Evolutionary conservation across 2,797 vertebrate genomes (phyloP).

Genomic region (Acanthurus lineatus): DNA sequence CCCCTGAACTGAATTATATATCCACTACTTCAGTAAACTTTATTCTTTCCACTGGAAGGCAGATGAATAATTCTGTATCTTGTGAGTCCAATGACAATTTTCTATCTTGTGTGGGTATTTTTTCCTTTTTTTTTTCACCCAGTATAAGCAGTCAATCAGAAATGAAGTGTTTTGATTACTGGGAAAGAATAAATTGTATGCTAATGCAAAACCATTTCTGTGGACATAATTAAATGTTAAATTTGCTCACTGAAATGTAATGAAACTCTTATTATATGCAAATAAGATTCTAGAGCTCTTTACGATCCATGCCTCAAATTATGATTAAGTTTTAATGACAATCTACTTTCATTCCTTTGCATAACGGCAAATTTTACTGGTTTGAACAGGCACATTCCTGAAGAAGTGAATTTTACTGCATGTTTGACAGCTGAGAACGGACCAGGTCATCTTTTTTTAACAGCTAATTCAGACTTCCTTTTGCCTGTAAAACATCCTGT

Average conservation of each 20-base stretch:
- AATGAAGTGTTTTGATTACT: conserved; percentile 24
- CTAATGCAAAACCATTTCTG: conserved; percentile 22
- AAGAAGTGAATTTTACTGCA: conserved; percentile 24
- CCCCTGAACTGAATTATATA: background rate
- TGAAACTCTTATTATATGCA: conserved; percentile 37
- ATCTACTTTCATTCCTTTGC: conserved; percentile 1
- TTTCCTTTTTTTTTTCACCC: background rate
- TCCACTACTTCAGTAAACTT: conserved; percentile 1
- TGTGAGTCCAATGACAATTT: conserved; percentile 6
- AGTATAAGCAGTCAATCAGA: background rate
- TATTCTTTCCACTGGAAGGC: background rate
- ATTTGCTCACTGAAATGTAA: conserved; percentile 32
- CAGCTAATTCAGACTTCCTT: conserved; percentile 39
- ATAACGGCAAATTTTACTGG: conserved; percentile 20
- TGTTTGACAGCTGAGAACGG: conserved; percentile 37
- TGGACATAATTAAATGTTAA: conserved; percentile 24
- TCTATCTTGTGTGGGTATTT: background rate
- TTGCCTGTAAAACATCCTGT: conserved; percentile 52
- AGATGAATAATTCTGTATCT: background rate
- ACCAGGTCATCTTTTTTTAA: conserved; percentile 31
- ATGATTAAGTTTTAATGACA: conserved; percentile 22
- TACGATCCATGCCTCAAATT: conserved; percentile 17
- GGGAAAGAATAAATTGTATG: conserved; percentile 30
- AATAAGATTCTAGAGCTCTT: conserved; percentile 3
- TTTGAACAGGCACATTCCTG: conserved; percentile 20